Percentiles rank a stretch among this genome's conserved stretches.
Conservation (phyloP, 2,888 invertebrate species). For the Tineola bisselliella region DNA sequence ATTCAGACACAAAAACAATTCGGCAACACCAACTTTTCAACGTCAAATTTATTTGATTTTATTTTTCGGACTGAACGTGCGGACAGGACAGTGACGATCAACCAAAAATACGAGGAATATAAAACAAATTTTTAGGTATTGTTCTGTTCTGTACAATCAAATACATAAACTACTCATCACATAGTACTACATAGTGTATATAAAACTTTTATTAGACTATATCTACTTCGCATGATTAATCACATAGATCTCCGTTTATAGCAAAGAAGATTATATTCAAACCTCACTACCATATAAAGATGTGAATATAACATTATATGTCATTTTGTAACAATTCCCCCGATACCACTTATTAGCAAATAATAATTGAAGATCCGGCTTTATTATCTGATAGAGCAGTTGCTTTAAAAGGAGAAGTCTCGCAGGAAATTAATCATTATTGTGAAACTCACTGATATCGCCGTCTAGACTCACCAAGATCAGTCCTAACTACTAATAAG, state of each 20-base stretch:
- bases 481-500: neutral
- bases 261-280: conserved; percentile 34
- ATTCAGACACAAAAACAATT: conserved; percentile 3
- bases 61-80: neutral
- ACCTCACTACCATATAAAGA: conserved; percentile 22
- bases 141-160: neutral
- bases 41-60: neutral
- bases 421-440: conserved; percentile 13
- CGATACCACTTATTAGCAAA: conserved; percentile 13
- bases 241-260: conserved; percentile 23
- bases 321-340: conserved; percentile 22
- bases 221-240: conserved; percentile 21
- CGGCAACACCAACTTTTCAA: neutral
- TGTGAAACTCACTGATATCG: neutral
- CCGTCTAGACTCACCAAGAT: neutral
- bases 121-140: conserved; percentile 5
- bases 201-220: no score
- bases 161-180: no score
- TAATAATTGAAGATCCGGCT: conserved; percentile 21
- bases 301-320: conserved; percentile 17
- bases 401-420: conserved; percentile 19
- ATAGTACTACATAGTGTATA: no score
- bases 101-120: neutral
- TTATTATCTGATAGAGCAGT: conserved; percentile 19
- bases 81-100: neutral